phyloP scores from a whole-genome alignment of 2,888 invertebrate species.

The Leptopilina drosophilae region DNA sequence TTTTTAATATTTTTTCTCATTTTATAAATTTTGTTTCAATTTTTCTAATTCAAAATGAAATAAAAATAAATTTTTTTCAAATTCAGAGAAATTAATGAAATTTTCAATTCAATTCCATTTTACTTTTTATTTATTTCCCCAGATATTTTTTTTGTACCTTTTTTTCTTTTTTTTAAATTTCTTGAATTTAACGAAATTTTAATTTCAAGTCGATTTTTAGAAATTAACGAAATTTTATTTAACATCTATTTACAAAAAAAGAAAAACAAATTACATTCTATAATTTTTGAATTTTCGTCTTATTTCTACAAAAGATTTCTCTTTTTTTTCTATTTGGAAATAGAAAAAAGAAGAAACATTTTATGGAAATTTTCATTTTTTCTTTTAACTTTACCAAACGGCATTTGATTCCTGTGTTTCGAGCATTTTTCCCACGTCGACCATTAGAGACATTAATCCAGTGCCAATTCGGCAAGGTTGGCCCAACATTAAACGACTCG shows the following conservation, averaged over 20 bases:
- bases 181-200: too few species aligned
- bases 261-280: background rate
- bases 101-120: too few species aligned
- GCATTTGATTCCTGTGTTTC: constrained; percentile 1
- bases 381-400: background rate
- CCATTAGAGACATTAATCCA: constrained; percentile 76
- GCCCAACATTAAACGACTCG: constrained; percentile 92
- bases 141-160: too few species aligned
- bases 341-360: background rate
- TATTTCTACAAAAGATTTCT: too few species aligned
- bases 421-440: constrained; percentile 19
- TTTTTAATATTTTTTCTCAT: too few species aligned
- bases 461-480: constrained; percentile 90
- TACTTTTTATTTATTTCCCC: background rate
- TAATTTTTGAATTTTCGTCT: background rate
- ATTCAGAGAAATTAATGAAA: too few species aligned
- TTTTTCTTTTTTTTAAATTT: background rate
- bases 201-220: too few species aligned
- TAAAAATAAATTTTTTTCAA: too few species aligned
- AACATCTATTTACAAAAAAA: too few species aligned
- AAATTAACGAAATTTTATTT: background rate
- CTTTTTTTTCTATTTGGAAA: too few species aligned
- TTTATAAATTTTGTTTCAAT: too few species aligned
- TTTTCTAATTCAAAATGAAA: too few species aligned
- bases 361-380: background rate